phyloP scores from a whole-genome alignment of 2,113 vertebrate species.

The Bubo bubo region DNA sequence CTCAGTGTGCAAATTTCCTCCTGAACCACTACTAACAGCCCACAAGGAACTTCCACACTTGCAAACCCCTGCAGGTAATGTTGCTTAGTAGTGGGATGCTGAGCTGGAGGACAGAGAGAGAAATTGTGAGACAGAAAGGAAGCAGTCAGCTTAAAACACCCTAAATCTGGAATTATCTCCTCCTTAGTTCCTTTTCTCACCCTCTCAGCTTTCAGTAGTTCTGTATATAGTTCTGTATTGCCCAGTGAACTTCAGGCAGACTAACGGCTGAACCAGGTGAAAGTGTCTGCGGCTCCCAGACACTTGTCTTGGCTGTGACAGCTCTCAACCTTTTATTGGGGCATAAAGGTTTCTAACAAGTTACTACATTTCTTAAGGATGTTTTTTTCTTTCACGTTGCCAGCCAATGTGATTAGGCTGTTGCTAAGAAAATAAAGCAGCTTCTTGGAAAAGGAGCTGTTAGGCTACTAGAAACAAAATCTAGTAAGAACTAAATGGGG shows the following conservation, averaged over 20 bases:
- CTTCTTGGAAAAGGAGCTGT: neutral
- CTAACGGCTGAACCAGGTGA: neutral
- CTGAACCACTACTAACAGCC: neutral
- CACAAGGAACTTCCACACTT: neutral
- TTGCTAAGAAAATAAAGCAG: neutral
- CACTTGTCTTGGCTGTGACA: neutral
- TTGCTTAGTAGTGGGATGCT: neutral
- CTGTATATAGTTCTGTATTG: neutral
- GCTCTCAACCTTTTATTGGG: neutral
- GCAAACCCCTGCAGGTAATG: neutral
- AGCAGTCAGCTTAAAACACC: neutral
- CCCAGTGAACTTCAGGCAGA: neutral
- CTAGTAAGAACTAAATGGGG: neutral
- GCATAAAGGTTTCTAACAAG: neutral
- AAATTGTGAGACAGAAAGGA: neutral
- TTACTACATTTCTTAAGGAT: neutral
- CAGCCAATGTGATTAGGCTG: neutral
- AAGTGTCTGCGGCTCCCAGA: neutral
- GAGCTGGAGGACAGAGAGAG: neutral
- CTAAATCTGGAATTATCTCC: neutral
- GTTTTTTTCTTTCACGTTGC: neutral
- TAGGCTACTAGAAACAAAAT: slow-evolving; percentile 6
- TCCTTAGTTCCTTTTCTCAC: neutral
- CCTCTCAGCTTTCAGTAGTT: neutral
- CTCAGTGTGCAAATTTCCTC: neutral